phyloP scores from a whole-genome alignment of 2,797 vertebrate species.

The Oreonectes daqikongensis region DNA sequence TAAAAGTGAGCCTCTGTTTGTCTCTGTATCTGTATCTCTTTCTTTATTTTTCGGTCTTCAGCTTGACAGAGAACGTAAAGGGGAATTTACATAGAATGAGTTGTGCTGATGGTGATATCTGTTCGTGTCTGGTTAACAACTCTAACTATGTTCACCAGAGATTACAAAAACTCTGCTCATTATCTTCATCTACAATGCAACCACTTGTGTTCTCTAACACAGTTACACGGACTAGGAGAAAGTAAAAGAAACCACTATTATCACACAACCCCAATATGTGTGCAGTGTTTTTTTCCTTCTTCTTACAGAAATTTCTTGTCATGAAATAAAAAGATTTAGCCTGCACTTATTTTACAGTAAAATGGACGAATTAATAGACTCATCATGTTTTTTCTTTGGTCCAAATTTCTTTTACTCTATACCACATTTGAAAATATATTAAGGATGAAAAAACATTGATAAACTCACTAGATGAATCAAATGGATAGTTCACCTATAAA shows the following conservation, averaged over 20 bases:
- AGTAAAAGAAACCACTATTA: not conserved
- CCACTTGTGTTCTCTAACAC: not conserved
- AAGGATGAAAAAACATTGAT: too few relatives aligned
- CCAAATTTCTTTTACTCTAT: too few relatives aligned
- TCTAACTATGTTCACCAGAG: not conserved
- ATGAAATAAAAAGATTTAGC: not conserved
- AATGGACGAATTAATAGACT: not conserved
- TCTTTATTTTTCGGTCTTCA: slow-evolving; percentile 10
- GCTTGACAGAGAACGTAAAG: not conserved
- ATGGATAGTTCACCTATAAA: too few relatives aligned
- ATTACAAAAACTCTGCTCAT: not conserved
- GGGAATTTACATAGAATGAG: not conserved
- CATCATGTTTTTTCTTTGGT: not conserved
- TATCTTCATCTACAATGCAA: not conserved
- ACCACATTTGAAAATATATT: too few relatives aligned
- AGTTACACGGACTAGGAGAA: not conserved
- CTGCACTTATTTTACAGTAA: not conserved
- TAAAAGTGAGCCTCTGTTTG: slow-evolving; percentile 65
- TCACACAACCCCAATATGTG: not conserved
- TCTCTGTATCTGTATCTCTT: slow-evolving; percentile 46
- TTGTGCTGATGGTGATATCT: not conserved
- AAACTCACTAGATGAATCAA: too few relatives aligned
- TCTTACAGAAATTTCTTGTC: not conserved
- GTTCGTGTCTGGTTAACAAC: not conserved
- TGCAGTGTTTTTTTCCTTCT: too few relatives aligned